Evolutionary conservation across 2,888 invertebrate genomes (phyloP), one percentile per base, ranked within the genome.

Genomic region (Apotomis capreana): DNA sequence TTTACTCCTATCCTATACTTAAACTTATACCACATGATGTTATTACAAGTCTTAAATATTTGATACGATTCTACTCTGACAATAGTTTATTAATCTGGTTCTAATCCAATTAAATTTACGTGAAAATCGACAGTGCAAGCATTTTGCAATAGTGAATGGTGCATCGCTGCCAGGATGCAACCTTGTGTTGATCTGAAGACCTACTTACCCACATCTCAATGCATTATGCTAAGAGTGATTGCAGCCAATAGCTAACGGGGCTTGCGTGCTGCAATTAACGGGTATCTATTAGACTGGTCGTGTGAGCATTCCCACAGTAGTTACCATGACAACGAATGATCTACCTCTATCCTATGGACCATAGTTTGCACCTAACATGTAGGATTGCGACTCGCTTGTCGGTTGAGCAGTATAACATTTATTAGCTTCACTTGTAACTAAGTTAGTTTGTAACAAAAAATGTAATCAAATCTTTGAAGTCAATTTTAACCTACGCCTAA

Each of bases 121-220:
- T 62, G 26, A 52, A 61, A 71, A 40, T 57, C 65, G 46, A 59
- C 57, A 54, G 13, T 73, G 64, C 63, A 70, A 67, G 26, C 69
- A 40, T 78, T 74, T 74, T 68, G 78, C 73, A 79, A 77, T 75
- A 78, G 78, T 76, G 79, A 79, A 76, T 74, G 77, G 77, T 75
- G 76, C 74, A 79, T 76, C 72, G 69, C 72, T 71, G 57, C 73
- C 64, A 73, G 10, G 69, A 75, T 69, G 67, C 70, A 76, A 75
- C 77, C 78, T 77, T 78, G 77, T 60, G 59, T 49, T 61, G 13
- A 6, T 57, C 49, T n/a, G 37, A 9, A 63, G 57, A 69, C 37
- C 68, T 59, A 60, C 62, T 40, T 64, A 62, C 63, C 62, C 49
- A 49, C 55, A 55, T 63, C 36, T 58, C 44, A 37, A 55, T 55